Conservation (phyloP, 1,140 invertebrate species). For the Asbolus verrucosus region DNA sequence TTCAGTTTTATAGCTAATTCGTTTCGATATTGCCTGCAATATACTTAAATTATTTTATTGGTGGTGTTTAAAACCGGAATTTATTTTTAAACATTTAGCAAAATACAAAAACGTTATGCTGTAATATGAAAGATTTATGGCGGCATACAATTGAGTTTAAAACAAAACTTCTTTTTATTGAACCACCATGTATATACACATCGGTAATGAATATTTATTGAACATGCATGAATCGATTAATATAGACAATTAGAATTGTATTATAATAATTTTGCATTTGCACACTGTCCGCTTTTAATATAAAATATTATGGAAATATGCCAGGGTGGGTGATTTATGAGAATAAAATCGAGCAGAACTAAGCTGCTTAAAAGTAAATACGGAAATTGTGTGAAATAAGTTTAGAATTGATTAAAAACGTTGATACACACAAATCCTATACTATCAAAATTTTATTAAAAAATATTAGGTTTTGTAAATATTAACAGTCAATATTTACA, state of each 20-base stretch:
- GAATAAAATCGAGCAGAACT: constrained; percentile 7
- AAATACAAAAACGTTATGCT: too few species aligned
- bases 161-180: background rate
- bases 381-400: background rate
- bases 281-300: constrained; percentile 9
- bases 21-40: too few species aligned
- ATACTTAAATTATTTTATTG: too few species aligned
- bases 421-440: too few species aligned
- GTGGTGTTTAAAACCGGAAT: too few species aligned
- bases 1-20: too few species aligned
- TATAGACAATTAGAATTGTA: constrained; percentile 21
- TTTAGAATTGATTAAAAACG: too few species aligned
- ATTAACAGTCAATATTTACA: too few species aligned
- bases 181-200: constrained; percentile 1
- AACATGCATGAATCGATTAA: constrained; percentile 14
- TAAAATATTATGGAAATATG: constrained; percentile 35
- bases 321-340: constrained; percentile 18
- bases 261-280: constrained; percentile 26
- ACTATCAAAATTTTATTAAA: too few species aligned
- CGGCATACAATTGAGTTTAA: background rate
- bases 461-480: too few species aligned
- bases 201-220: constrained; percentile 26
- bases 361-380: background rate
- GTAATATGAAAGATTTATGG: too few species aligned
- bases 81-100: too few species aligned